phyloP scores from a whole-genome alignment of 2,888 invertebrate genomes.

The Biston stratarius region DNA sequence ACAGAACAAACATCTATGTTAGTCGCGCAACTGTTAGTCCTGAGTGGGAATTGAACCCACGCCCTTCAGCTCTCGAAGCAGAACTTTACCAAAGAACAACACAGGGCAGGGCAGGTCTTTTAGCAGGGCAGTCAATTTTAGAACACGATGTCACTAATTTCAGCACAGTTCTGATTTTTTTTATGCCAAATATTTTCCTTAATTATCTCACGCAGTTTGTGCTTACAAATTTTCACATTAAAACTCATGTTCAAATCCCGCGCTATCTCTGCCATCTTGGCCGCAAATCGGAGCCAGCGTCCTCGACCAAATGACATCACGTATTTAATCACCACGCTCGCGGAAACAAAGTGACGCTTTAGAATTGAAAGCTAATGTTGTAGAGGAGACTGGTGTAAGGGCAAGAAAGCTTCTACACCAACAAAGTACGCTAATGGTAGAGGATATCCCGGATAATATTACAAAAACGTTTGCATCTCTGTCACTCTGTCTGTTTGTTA shows the following conservation, averaged over 20 bases:
- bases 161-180: not conserved
- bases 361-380: conserved; percentile 72
- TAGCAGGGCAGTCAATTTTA: no score
- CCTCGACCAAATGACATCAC: conserved; percentile 75
- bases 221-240: conserved; percentile 33
- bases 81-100: no score
- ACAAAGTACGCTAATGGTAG: not conserved
- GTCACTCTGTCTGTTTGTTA: no score
- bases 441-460: no score
- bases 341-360: conserved; percentile 71
- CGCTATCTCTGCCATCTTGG: conserved; percentile 65
- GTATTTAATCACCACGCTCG: conserved; percentile 79
- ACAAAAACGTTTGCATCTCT: no score
- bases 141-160: not conserved
- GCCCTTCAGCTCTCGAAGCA: no score
- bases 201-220: conserved; percentile 11
- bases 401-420: conserved; percentile 7
- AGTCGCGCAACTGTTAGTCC: no score
- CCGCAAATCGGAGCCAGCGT: conserved; percentile 62
- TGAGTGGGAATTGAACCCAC: no score
- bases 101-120: no score
- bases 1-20: no score
- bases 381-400: conserved; percentile 52
- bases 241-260: conserved; percentile 33
- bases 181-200: conserved; percentile 10